Base-by-base conservation (phyloP, 2,888 invertebrate genomes). In the Dysmachus trigonus region DNA sequence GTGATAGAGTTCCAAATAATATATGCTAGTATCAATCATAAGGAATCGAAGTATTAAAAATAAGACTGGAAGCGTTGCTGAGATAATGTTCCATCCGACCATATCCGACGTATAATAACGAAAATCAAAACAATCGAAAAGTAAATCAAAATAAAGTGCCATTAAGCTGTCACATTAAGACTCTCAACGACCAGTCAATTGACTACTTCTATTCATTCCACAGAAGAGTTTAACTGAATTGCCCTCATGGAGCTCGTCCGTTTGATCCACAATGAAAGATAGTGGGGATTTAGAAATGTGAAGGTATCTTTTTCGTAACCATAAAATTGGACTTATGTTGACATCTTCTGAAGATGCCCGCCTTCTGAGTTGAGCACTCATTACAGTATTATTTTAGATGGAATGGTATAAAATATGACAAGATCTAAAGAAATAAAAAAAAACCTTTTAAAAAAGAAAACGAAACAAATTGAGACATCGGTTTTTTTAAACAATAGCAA, bases 81-180 rank as follows among this genome's bases (percentile, higher is more conserved):
- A 51, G 79, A 79, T 79, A 79, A 79, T 79, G 27, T n/a, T 51
- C n/a, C 4, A 35, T 53, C 51, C 18, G 8, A 47, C 30, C 7
- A 15, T 15, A 22, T 8, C 51, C 51, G n/a, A 8, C 33, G 33
- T 51, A 41, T 41, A 79, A 79, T 79, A 79, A 79, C 30, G 31
- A 62, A 73, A 86, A 86, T 74, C 74, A 77, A 86, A 86, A 86
- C 84, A 86, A 86, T 83, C 71, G 86, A 86, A 83, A 85, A 77
- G 51, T 86, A 87, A 87, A 87, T 87, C 87, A 87, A 87, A 86
- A 85, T 85, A 86, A 87, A 86, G 72, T 85, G 79, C 86, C 85
- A 87, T 87, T 86, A 86, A 86, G 86, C 86, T 71, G 86, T 87
- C 87, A 86, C 87, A 87, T 86, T 85, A 87, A 87, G 84, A 77